Base-by-base conservation (phyloP, 2,797 vertebrate genomes). In the Gila robusta region DNA sequence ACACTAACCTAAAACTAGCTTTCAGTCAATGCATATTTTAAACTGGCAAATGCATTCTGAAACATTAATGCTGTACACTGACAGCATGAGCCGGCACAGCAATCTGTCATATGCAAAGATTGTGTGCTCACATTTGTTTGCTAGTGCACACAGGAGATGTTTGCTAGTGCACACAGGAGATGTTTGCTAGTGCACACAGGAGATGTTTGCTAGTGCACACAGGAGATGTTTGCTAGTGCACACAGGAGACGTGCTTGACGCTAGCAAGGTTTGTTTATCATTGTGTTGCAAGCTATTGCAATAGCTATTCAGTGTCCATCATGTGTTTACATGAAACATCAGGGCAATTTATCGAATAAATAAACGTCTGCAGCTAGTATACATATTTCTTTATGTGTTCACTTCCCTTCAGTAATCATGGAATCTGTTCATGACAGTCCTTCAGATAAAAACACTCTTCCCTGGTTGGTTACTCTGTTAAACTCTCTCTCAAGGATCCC, bases 401-500 rank as follows among this genome's bases (percentile, higher is more conserved):
- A 47, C 80, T 86, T 79, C 67, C 62, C 59, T 90, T 81, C 44
- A 85, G 64, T 87, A 62, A 66, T 89, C 83, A 86, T 41, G n/a
- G 82, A 41, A 35, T 66, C 17, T 83, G 78, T 89, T 79, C 85
- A 49, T 73, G 85, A 81, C 84, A 59, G 81, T 69, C n/a, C 76
- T 21, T 79, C 83, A 52, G 41, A 67, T 82, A 87, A 86, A 76
- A 88, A 82, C 85, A 59, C 81, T 72, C 39, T 66, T 71, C 72
- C 44, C 80, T 26, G 85, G 87, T 90, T 85, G 86, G 72, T 70
- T 73, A 87, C 87, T 85, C 74, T 62, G 85, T 87, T 89, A 86
- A 35, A 64, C 73, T 78, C 73, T 56, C 39, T 79, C 71, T 70
- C 76, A 87, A 90, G 82, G 80, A 78, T 86, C 81, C 78, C 81